Conservation (phyloP, 2,113 vertebrate genomes). For the Stomatorhinus ivindoensis region DNA sequence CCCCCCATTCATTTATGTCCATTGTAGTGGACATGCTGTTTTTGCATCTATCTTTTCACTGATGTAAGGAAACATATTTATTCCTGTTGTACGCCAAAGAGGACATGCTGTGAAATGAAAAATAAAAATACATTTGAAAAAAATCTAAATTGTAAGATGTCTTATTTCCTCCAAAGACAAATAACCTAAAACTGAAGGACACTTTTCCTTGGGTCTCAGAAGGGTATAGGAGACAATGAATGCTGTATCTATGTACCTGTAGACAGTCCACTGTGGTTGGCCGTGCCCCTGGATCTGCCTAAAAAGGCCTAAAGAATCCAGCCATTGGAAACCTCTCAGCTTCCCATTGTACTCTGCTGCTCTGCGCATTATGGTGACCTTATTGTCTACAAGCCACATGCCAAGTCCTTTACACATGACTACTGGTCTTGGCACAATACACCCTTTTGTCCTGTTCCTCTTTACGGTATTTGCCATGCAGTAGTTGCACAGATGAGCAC, state of each 20-base stretch:
- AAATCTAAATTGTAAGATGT: too few relatives aligned
- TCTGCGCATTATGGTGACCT: neutral
- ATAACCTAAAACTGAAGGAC: too few relatives aligned
- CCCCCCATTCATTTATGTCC: too few relatives aligned
- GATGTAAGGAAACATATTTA: too few relatives aligned
- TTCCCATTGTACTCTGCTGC: neutral
- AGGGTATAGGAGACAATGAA: neutral
- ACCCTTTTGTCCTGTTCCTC: neutral
- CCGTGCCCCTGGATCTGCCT: neutral
- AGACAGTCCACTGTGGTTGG: neutral
- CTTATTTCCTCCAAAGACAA: too few relatives aligned
- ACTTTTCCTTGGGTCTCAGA: too few relatives aligned
- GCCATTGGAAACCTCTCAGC: too few relatives aligned
- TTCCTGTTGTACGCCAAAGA: too few relatives aligned
- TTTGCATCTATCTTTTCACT: too few relatives aligned
- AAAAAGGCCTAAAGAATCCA: neutral
- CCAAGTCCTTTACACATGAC: neutral
- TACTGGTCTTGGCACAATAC: neutral
- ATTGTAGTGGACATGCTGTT: too few relatives aligned
- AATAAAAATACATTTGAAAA: too few relatives aligned
- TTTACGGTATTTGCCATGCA: neutral
- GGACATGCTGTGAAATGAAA: too few relatives aligned
- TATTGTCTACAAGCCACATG: neutral
- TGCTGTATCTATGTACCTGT: neutral
- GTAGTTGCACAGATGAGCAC: neutral